Evolutionary conservation across 1,140 invertebrate genomes (phyloP), one percentile per base, ranked within the genome.

Genomic region (Thaumetopoea pityocampa): DNA sequence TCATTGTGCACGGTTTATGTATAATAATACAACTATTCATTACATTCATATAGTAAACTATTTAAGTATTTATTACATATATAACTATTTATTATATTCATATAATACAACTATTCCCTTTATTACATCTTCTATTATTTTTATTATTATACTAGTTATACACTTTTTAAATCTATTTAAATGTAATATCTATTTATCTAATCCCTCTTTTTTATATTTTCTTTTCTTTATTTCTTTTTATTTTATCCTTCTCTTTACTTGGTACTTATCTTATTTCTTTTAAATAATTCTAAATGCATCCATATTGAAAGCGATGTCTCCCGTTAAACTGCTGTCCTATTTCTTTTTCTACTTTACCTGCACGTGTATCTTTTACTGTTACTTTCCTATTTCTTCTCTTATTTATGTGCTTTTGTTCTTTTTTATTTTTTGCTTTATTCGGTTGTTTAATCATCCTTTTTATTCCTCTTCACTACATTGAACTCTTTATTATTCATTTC

Each of bases 261-360:
- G 8, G 28, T 35, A 0, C 33, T 3, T 47, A 27, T 33, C 23
- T 6, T 23, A 23, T 9, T 29, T 15, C 22, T 5, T 38, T 30
- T 45, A 11, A 20, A 8, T 34, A 38, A 3, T 2, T 22, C 20
- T 4, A 19, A 19, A 4, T 19, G 3, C 22, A 23, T 4, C n/a
- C 7, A 4, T 3, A 23, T n/a, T 4, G 5, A 7, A 7, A 23
- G 5, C 8, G 5, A 3, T 23, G 2, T 23, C 2, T 23, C 22
- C 2, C 17, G 14, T n/a, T 5, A 15, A 6, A 14, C 28, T 41
- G 6, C 11, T 33, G 3, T 35, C 12, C 14, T 23, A 22, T 28
- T 23, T 22, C 10, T 46, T 23, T 34, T 26, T 7, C 27, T 17
- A 38, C 17, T 36, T 17, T 30, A n/a, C 17, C 20, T 45, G 7